These are phyloP conservation scores for Prunella fulvescens DNA, from an alignment of 2,113 vertebrate species.

Conservation along the genomic window DNA sequence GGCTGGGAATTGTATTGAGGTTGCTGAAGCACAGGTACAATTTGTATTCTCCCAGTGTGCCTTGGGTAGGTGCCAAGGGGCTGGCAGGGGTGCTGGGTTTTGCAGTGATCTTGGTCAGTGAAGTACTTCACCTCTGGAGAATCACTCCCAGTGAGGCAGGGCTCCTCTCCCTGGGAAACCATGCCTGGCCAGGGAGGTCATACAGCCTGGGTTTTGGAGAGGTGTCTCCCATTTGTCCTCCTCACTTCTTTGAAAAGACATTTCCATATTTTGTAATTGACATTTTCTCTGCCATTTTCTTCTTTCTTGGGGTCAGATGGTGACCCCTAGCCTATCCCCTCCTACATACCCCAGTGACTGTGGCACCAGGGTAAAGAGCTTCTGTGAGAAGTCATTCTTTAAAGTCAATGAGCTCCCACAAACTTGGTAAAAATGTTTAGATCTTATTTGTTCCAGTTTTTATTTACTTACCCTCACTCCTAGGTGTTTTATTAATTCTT, in stretches of 20 bases:
- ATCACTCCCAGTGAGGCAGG: accelerated
- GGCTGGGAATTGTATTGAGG: neutral
- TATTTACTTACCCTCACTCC: neutral
- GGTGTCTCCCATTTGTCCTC: neutral
- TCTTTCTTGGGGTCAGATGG: neutral
- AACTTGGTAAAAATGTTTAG: neutral
- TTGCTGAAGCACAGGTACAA: neutral
- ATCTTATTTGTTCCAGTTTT: neutral
- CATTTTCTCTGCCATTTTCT: neutral
- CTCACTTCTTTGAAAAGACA: neutral
- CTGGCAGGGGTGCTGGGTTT: neutral
- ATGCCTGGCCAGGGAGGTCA: neutral
- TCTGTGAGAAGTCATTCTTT: neutral
- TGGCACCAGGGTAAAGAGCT: neutral
- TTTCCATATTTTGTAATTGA: neutral
- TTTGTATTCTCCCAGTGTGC: neutral
- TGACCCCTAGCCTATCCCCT: neutral
- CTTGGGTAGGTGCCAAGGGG: neutral
- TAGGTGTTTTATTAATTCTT: neutral
- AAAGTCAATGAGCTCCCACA: neutral
- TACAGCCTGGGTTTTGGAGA: neutral
- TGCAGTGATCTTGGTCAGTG: neutral
- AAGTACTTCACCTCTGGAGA: neutral
- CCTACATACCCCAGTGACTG: neutral
- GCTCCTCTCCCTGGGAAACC: neutral